Conservation (phyloP, 2,797 vertebrate genomes). For the Hydrolagus colliei region DNA sequence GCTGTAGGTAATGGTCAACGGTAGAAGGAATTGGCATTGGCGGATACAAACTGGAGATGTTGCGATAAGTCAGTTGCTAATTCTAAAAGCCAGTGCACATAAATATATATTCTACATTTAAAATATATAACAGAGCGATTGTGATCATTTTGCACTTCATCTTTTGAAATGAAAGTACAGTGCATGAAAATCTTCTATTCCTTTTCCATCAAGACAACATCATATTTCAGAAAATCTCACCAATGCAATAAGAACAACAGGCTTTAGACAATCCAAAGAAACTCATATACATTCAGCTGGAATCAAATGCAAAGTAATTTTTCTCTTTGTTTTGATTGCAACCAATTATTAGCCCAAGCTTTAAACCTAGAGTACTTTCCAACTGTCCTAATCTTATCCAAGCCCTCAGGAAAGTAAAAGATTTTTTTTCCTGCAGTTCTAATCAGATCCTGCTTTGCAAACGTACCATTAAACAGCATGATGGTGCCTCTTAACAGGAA, state of each 20-base stretch:
- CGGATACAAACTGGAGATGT: too few species aligned
- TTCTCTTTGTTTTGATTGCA: constrained; percentile 20
- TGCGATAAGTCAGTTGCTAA: not conserved
- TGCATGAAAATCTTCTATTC: not conserved
- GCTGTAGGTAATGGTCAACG: too few species aligned
- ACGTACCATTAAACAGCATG: not conserved
- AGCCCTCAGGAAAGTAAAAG: not conserved
- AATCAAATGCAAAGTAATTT: constrained; percentile 5
- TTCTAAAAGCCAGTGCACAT: not conserved
- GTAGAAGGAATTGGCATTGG: too few species aligned
- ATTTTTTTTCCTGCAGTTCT: not conserved
- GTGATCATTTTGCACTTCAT: not conserved
- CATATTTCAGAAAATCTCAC: not conserved
- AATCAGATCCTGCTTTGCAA: constrained; percentile 10
- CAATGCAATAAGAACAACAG: constrained; percentile 9
- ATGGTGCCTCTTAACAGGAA: constrained; percentile 15
- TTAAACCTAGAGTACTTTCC: constrained; percentile 18
- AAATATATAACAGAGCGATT: not conserved
- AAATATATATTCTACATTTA: not conserved
- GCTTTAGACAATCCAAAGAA: not conserved
- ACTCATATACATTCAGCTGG: not conserved
- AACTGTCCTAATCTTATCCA: constrained; percentile 1
- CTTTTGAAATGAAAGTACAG: not conserved
- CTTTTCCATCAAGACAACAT: not conserved
- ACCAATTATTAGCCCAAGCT: constrained; percentile 19